phyloP scores from a whole-genome alignment of 2,888 invertebrate genomes.

The Patella caerulea region DNA sequence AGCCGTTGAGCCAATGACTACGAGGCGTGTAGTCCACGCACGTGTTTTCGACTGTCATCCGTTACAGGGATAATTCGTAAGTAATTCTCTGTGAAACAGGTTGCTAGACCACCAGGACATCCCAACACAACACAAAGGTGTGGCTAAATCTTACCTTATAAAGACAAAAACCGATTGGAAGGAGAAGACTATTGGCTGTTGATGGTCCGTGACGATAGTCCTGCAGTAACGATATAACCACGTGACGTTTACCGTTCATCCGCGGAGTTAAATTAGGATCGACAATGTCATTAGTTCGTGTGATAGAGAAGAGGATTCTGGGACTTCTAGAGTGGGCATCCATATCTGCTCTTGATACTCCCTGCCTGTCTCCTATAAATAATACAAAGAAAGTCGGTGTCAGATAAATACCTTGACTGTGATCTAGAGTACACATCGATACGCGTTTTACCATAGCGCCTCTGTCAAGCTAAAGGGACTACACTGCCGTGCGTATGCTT shows the following conservation, averaged over 20 bases:
- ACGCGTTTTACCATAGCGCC: too few species aligned
- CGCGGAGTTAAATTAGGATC: slow-evolving; percentile 50
- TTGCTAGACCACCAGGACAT: neutral
- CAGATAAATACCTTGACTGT: too few species aligned
- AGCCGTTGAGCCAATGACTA: too few species aligned
- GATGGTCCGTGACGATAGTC: slow-evolving; percentile 61
- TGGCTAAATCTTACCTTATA: slow-evolving; percentile 55
- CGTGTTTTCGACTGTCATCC: too few species aligned
- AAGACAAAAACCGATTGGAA: slow-evolving; percentile 60
- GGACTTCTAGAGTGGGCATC: slow-evolving; percentile 53
- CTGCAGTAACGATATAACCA: slow-evolving; percentile 63
- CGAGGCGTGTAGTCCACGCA: too few species aligned
- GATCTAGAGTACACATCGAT: too few species aligned
- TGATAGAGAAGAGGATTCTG: slow-evolving; percentile 53
- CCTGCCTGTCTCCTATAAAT: slow-evolving; percentile 41
- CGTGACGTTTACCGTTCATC: slow-evolving; percentile 59
- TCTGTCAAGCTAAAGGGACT: too few species aligned
- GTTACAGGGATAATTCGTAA: too few species aligned
- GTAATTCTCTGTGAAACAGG: too few species aligned
- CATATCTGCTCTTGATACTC: slow-evolving; percentile 40
- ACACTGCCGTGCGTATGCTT: too few species aligned
- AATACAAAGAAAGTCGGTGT: too few species aligned
- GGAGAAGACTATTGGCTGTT: slow-evolving; percentile 56
- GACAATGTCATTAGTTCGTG: slow-evolving; percentile 46
- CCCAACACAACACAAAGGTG: neutral